phyloP scores from a whole-genome alignment of 2,113 vertebrate species.

The Lasiurus borealis region DNA sequence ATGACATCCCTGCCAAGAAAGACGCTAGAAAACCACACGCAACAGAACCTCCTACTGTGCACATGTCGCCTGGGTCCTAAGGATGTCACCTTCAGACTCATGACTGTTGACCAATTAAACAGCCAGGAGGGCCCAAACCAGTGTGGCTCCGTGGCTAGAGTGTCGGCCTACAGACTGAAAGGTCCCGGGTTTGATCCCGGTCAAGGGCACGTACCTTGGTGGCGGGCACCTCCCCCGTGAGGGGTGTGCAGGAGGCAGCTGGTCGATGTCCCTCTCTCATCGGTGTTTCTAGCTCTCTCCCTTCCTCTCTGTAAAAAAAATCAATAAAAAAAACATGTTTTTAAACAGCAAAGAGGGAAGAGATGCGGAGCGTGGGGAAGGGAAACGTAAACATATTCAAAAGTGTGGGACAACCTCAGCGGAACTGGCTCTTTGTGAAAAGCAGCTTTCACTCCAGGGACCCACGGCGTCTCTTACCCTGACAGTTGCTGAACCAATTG shows the following conservation, averaged over 20 bases:
- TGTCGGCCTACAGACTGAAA: too few species aligned
- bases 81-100: not conserved
- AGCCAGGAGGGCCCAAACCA: too few species aligned
- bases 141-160: too few species aligned
- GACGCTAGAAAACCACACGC: not conserved
- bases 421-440: not conserved
- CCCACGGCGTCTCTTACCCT: not conserved
- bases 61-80: not conserved
- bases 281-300: too few species aligned
- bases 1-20: constrained; percentile 11
- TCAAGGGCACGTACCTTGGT: too few species aligned
- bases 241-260: too few species aligned
- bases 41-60: not conserved
- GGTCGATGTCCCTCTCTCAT: too few species aligned
- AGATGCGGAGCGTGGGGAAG: not conserved
- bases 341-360: not conserved
- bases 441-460: not conserved
- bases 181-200: too few species aligned
- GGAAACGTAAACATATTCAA: too few species aligned
- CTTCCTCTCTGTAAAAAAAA: too few species aligned
- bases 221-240: too few species aligned
- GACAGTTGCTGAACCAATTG: not conserved
- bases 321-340: too few species aligned
- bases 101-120: not conserved
- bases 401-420: not conserved